Conservation (phyloP, 2,888 invertebrate genomes). For the Sepioteuthis lessoniana region DNA sequence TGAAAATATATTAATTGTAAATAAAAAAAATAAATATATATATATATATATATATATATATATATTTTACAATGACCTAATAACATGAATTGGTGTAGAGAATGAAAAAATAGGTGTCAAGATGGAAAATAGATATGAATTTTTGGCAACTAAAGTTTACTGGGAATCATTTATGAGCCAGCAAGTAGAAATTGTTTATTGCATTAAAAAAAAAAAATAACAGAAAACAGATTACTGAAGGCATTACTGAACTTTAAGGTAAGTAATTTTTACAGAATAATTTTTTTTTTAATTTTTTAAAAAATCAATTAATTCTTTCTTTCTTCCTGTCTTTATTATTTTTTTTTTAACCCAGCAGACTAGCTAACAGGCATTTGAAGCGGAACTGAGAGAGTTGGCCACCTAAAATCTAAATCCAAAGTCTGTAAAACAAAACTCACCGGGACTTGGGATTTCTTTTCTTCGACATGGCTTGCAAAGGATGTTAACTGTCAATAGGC, state of each 20-base stretch:
- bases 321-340: not conserved
- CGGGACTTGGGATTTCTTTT: not conserved
- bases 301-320: not conserved
- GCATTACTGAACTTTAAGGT: not conserved
- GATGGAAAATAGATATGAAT: too few species aligned
- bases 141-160: too few species aligned
- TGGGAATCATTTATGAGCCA: not conserved
- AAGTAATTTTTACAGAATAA: not conserved
- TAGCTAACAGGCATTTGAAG: constrained; percentile 14
- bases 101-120: too few species aligned
- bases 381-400: not conserved
- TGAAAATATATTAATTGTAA: too few species aligned
- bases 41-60: too few species aligned
- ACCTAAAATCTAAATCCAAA: constrained; percentile 21
- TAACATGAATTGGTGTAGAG: not conserved
- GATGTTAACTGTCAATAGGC: constrained; percentile 33
- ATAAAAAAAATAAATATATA: too few species aligned
- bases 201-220: not conserved
- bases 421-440: constrained; percentile 12
- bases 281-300: not conserved
- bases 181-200: not conserved
- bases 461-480: constrained; percentile 33
- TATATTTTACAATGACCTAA: too few species aligned
- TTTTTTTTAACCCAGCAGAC: constrained; percentile 33
- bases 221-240: not conserved